A percentile compares a stretch with the other conserved stretches of the same genome.
Evolutionary conservation across 2,888 invertebrate genomes (phyloP).

Genomic region (Macrosiphum euphorbiae): DNA sequence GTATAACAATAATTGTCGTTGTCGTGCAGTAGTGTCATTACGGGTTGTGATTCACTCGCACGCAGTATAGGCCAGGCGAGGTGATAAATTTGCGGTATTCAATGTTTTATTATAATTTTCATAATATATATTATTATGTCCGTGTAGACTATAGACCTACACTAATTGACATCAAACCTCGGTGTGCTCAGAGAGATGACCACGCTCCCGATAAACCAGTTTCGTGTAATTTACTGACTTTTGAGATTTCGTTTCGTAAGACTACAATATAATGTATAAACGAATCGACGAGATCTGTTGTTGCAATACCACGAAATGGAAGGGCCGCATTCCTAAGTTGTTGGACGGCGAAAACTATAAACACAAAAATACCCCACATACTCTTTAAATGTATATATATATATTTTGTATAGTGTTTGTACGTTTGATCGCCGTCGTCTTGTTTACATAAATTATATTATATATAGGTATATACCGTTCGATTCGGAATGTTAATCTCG

Average conservation of each 20-base stretch:
- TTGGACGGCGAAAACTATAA: not conserved
- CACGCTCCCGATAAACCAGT: slow-evolving; percentile 30
- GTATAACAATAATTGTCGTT: not conserved
- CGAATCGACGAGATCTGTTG: not conserved
- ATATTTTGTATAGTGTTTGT: not conserved
- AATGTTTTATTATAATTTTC: not conserved
- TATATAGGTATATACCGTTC: not conserved
- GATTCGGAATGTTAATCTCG: slow-evolving; percentile 17
- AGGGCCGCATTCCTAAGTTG: slow-evolving; percentile 10
- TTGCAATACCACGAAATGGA: not conserved
- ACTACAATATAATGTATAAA: not conserved
- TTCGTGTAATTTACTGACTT: slow-evolving; percentile 46
- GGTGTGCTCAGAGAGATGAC: not conserved
- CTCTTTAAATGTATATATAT: not conserved
- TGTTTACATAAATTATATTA: not conserved
- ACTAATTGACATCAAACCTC: slow-evolving; percentile 35
- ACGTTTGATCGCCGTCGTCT: not conserved
- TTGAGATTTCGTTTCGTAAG: slow-evolving; percentile 38
- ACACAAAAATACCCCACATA: not conserved
- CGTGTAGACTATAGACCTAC: not conserved
- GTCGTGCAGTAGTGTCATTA: not conserved
- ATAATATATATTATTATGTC: not conserved
- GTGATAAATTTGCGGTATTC: not conserved
- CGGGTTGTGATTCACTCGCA: not conserved
- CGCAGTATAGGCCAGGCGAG: not conserved